These are phyloP conservation scores for Stomorhina lunata DNA, from an alignment of 2,888 invertebrate species.

Conservation along the genomic window DNA sequence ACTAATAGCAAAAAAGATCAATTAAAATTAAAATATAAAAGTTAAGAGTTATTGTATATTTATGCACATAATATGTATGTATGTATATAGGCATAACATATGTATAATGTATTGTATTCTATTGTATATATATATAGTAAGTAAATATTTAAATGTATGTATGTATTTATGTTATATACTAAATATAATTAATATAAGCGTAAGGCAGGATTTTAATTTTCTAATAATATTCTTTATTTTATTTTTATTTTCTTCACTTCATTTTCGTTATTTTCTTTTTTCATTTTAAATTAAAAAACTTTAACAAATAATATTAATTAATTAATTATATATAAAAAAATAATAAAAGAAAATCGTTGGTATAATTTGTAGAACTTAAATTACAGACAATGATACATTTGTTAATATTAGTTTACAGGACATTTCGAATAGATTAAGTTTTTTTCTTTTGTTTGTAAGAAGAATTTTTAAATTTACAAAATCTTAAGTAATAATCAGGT, in stretches of 20 bases:
- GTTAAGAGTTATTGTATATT: neutral
- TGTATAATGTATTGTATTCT: neutral
- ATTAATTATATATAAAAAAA: constrained; percentile 24
- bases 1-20: constrained; percentile 1
- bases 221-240: constrained; percentile 23
- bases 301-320: constrained; percentile 55
- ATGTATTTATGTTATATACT: constrained; percentile 25
- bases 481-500: constrained; percentile 74
- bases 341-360: constrained; percentile 58
- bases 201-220: constrained; percentile 59
- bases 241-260: constrained; percentile 14
- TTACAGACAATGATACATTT: constrained; percentile 18
- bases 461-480: neutral
- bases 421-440: constrained; percentile 29
- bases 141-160: constrained; percentile 11
- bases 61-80: neutral
- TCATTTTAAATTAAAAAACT: constrained; percentile 41
- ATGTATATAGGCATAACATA: neutral
- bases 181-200: too few species aligned
- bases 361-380: constrained; percentile 61
- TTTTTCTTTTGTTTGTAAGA: neutral
- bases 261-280: neutral
- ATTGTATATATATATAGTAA: neutral
- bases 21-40: neutral
- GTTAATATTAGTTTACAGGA: constrained; percentile 29